A percentile compares a stretch with the other conserved stretches of the same genome.
Evolutionary conservation across 2,888 invertebrate species (phyloP).

Genomic region (Nomada ruficornis): DNA sequence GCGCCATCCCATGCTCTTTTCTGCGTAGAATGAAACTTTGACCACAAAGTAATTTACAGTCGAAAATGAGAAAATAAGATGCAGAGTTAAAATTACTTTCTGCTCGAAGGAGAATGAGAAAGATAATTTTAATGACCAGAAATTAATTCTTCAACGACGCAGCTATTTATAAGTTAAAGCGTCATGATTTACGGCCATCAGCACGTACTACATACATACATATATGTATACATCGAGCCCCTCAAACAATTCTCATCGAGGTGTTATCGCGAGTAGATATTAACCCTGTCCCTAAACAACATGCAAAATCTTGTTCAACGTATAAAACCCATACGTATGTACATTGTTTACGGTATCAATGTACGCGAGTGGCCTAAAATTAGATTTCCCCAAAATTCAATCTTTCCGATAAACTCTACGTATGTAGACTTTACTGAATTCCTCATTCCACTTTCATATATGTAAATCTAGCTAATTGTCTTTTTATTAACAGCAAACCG

Average conservation of each 20-base stretch:
- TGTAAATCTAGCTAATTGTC: not conserved
- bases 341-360: not conserved
- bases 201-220: not conserved
- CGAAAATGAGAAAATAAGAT: not conserved
- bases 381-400: constrained; percentile 50
- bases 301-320: not conserved
- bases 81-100: not conserved
- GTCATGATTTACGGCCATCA: not conserved
- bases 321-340: not conserved
- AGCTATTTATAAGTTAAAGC: not conserved
- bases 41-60: not conserved
- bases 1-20: not conserved
- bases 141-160: not conserved
- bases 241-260: not conserved
- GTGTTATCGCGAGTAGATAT: not conserved
- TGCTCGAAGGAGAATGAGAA: not conserved
- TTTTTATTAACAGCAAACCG: not conserved
- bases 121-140: not conserved
- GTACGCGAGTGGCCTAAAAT: constrained; percentile 48
- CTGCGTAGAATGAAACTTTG: not conserved
- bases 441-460: constrained; percentile 14
- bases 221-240: not conserved
- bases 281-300: not conserved
- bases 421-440: constrained; percentile 19
- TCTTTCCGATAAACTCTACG: constrained; percentile 29